A percentile compares a stretch with the other conserved stretches of the same genome.
These are phyloP conservation scores for Helicoverpa assulta DNA, from an alignment of 2,888 invertebrate species.

Conservation along the genomic window DNA sequence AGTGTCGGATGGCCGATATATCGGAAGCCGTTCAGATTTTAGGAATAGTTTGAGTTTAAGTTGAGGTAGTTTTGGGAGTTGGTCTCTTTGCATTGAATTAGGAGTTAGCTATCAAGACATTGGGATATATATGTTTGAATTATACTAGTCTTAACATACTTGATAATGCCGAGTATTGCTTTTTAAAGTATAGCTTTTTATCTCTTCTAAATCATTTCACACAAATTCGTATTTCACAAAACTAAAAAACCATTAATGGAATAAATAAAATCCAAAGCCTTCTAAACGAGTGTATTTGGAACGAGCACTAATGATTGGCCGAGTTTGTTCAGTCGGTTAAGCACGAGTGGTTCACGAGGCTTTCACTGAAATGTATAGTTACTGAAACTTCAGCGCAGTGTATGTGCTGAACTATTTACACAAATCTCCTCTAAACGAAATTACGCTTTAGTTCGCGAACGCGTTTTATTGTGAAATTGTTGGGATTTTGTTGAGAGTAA, in stretches of 20 bases:
- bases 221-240: neutral
- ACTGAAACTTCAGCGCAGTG: slow-evolving; percentile 9
- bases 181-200: no score
- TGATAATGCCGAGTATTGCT: no score
- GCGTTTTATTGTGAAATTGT: slow-evolving; percentile 16
- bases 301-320: slow-evolving; percentile 21
- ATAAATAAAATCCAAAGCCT: slow-evolving; percentile 6
- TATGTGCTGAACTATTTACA: slow-evolving; percentile 16
- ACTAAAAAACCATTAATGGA: neutral
- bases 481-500: neutral
- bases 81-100: neutral
- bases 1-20: slow-evolving; percentile 1
- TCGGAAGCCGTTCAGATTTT: neutral
- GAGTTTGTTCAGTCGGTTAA: slow-evolving; percentile 13
- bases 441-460: slow-evolving; percentile 9
- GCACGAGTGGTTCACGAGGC: slow-evolving; percentile 22
- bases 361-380: slow-evolving; percentile 38
- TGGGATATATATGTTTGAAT: neutral
- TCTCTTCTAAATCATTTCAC: no score
- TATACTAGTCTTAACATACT: neutral
- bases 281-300: slow-evolving; percentile 20
- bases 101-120: neutral
- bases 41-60: slow-evolving; percentile 1
- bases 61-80: no score
- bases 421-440: slow-evolving; percentile 7